Percentiles rank a stretch among this genome's conserved stretches.
phyloP scores from a whole-genome alignment of 1,140 invertebrate genomes.

The Aphelenchoides fujianensis region DNA sequence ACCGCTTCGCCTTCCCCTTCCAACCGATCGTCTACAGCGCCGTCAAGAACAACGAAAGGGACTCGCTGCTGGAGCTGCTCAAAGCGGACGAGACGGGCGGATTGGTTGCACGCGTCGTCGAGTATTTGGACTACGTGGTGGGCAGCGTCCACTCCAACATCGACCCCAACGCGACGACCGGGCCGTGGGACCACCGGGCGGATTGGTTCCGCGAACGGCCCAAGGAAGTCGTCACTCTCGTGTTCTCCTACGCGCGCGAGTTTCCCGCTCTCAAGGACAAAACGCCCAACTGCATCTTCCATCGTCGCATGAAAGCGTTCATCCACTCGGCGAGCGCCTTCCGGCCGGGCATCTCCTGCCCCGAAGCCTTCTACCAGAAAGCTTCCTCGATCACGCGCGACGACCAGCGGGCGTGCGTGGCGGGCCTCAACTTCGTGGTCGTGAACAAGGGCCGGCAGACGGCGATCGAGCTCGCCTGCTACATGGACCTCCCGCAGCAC shows the following conservation, averaged over 20 bases:
- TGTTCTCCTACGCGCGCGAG: background rate
- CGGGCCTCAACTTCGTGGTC: no score
- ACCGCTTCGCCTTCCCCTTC: background rate
- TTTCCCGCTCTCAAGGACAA: background rate
- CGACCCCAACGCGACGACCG: background rate
- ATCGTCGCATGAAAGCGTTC: slow-evolving; percentile 9
- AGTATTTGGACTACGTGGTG: background rate
- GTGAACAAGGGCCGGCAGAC: background rate
- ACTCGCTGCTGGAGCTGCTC: background rate
- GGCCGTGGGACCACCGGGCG: background rate
- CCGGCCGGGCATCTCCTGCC: background rate
- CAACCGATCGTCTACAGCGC: background rate
- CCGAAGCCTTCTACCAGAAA: background rate
- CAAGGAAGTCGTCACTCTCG: background rate
- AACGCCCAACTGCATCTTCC: background rate
- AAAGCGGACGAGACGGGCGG: background rate
- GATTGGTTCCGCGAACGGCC: background rate
- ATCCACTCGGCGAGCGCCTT: background rate
- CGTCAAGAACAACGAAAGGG: background rate
- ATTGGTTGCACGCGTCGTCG: background rate
- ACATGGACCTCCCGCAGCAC: background rate
- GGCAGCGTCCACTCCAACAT: background rate
- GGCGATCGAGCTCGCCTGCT: background rate
- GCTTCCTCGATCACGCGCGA: no score
- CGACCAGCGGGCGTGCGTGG: no score